Evolutionary conservation across 2,113 vertebrate genomes (phyloP), one percentile per base, ranked within the genome.

Genomic region (Deroptyus accipitrinus): DNA sequence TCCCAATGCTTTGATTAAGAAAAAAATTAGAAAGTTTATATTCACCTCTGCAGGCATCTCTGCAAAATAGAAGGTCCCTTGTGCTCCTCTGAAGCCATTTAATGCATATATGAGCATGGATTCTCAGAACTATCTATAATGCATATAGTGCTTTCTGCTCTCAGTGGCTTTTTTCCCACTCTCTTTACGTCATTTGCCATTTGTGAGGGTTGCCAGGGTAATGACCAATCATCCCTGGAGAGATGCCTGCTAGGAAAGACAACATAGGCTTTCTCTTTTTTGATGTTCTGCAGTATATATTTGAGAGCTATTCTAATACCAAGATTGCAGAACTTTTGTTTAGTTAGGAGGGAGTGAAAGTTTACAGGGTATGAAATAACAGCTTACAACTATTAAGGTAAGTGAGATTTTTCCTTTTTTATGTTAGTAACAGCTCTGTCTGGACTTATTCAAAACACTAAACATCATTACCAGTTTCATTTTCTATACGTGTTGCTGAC

Each of bases 111-210:
- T 82, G 97, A 98, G 97, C 94, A 78, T 80, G 94, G 87, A 96
- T 96, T 97, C 96, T 97, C 93, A 97, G 98, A 97, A 98, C 98
- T 97, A 98, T 98, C 97, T 98, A 98, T 98, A 98, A 98, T 98
- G 97, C 98, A 98, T 97, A 97, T 98, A 97, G 95, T 95, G 96
- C 98, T 97, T 98, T 97, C 86, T 95, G 97, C 97, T 98, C 98
- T 97, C 97, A 96, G 98, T 98, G 97, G 97, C 98, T 98, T 98
- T 98, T 98, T 98, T 98, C 98, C 98, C 98, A 98, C 98, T 98
- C 98, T 98, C 98, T 98, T 99, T 98, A 99, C 97, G 98, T 99
- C 98, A 99, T 97, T 97, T 98, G 98, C 98, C 98, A 98, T 99
- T 99, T 98, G 98, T 98, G 97, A 98, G 96, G 96, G 98, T 99